phyloP scores from a whole-genome alignment of 2,113 vertebrate species.

The Salvelinus namaycush region DNA sequence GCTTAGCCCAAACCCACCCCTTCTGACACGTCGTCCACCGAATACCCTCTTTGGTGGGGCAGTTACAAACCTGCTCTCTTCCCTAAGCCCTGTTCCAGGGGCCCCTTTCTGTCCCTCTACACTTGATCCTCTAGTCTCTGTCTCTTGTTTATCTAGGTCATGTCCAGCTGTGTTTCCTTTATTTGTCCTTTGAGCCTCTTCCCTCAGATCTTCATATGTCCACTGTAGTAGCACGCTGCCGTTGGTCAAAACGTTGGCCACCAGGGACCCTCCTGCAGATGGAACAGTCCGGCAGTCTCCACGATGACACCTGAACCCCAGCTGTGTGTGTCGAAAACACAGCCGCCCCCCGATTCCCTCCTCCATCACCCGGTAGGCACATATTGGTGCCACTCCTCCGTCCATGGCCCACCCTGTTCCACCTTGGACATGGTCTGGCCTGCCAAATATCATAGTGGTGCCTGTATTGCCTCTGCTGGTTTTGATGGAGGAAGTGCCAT shows the following conservation, averaged over 20 bases:
- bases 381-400: constrained; percentile 54
- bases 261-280: constrained; percentile 72
- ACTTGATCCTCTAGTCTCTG: constrained; percentile 1
- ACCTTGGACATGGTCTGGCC: constrained; percentile 3
- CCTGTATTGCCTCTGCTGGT: constrained; percentile 30
- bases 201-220: constrained; percentile 44
- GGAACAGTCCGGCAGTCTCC: constrained; percentile 75
- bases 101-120: constrained; percentile 7
- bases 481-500: constrained; percentile 21
- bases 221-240: constrained; percentile 92
- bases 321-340: constrained; percentile 82
- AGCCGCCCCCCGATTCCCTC: constrained; percentile 71
- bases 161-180: neutral
- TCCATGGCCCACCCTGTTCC: constrained; percentile 44
- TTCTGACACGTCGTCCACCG: constrained; percentile 36
- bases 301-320: constrained; percentile 77
- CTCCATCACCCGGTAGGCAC: constrained; percentile 71
- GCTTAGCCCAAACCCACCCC: constrained; percentile 83
- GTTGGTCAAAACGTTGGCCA: constrained; percentile 87
- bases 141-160: neutral
- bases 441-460: constrained; percentile 38
- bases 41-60: constrained; percentile 13
- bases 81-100: constrained; percentile 15
- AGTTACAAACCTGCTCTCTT: neutral
- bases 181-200: constrained; percentile 8